phyloP scores from a whole-genome alignment of 2,888 invertebrate species.

The Cabera pusaria region DNA sequence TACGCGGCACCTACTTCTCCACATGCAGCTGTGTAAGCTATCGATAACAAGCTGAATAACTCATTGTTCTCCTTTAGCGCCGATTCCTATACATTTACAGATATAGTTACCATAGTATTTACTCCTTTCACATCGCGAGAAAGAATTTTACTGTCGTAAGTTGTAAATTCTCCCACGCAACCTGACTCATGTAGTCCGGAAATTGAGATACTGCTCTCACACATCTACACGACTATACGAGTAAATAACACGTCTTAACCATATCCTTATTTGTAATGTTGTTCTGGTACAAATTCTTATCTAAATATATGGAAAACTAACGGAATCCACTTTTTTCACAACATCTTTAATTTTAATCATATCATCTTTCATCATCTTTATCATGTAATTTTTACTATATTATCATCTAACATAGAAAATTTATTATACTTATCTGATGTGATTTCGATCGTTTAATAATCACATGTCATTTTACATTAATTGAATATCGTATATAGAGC shows the following conservation, averaged over 20 bases:
- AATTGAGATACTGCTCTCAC: slow-evolving; percentile 43
- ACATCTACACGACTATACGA: slow-evolving; percentile 27
- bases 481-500: slow-evolving; percentile 16
- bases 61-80: slow-evolving; percentile 53
- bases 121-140: slow-evolving; percentile 28
- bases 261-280: slow-evolving; percentile 25
- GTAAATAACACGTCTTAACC: slow-evolving; percentile 31
- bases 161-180: slow-evolving; percentile 52
- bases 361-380: too few relatives aligned
- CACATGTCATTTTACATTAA: slow-evolving; percentile 7
- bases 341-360: slow-evolving; percentile 14
- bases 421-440: too few relatives aligned
- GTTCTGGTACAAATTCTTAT: slow-evolving; percentile 26
- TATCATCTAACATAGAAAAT: too few relatives aligned
- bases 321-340: slow-evolving; percentile 16
- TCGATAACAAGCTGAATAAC: slow-evolving; percentile 61
- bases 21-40: slow-evolving; percentile 69
- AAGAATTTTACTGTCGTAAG: slow-evolving; percentile 42
- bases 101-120: slow-evolving; percentile 10
- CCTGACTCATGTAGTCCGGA: slow-evolving; percentile 44
- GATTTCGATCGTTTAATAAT: slow-evolving; percentile 4
- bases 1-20: slow-evolving; percentile 28
- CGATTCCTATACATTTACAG: slow-evolving; percentile 30
- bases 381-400: too few relatives aligned
- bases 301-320: slow-evolving; percentile 26